phyloP scores from a whole-genome alignment of 2,797 vertebrate genomes.

The Cuniculus paca region DNA sequence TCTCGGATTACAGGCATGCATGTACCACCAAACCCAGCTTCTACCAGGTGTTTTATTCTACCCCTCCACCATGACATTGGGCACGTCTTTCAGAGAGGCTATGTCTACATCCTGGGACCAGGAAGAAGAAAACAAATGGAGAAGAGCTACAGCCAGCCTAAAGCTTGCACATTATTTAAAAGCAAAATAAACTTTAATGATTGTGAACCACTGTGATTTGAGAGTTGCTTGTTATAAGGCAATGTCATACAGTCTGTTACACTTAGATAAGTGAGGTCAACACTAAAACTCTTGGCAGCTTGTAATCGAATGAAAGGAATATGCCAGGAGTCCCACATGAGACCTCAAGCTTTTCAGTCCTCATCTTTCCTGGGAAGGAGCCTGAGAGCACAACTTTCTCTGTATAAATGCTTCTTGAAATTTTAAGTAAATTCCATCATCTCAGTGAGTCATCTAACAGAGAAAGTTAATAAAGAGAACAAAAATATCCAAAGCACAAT shows the following conservation, averaged over 20 bases:
- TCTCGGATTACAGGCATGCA: neutral
- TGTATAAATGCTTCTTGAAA: neutral
- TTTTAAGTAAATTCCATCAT: neutral
- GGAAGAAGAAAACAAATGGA: neutral
- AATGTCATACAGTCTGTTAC: neutral
- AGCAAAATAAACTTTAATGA: neutral
- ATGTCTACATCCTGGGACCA: neutral
- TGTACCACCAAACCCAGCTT: neutral
- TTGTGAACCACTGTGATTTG: neutral
- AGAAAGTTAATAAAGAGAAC: neutral
- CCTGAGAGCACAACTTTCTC: neutral
- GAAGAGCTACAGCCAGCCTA: neutral
- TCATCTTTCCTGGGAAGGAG: neutral
- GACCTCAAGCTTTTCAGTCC: neutral
- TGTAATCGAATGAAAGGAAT: neutral
- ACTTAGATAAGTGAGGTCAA: neutral
- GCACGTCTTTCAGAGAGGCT: neutral
- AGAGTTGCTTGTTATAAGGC: neutral
- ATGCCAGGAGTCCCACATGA: neutral
- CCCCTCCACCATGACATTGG: neutral
- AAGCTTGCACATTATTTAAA: neutral
- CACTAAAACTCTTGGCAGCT: neutral
- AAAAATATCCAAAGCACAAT: neutral
- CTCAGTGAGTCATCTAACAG: constrained; percentile 56
- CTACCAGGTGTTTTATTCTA: neutral